Evolutionary conservation across 92 coral and sea anemone genomes (phyloP).

Genomic region (Ricordea florida): DNA sequence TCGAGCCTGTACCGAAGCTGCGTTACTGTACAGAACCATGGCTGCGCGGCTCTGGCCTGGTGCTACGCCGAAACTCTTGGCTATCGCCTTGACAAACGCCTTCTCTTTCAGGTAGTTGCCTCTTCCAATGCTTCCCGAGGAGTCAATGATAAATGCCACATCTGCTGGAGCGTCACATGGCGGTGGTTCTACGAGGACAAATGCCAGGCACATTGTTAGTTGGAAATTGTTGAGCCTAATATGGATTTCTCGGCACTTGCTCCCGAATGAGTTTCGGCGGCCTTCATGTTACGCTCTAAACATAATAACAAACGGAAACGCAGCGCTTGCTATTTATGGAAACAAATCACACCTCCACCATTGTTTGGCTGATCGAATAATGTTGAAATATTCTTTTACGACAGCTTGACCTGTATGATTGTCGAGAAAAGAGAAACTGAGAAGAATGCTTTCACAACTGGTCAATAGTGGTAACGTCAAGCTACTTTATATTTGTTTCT

Average conservation of each 20-base stretch:
- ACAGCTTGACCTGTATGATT: no score
- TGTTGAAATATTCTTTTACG: no score
- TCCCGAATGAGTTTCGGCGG: no score
- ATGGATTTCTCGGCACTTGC: no score
- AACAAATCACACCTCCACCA: no score
- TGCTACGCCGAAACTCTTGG: constrained; percentile 25
- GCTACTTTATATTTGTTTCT: neutral
- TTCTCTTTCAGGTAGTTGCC: constrained; percentile 6
- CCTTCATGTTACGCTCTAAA: no score
- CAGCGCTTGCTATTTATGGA: no score
- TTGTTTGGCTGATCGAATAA: no score
- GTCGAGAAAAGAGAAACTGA: no score
- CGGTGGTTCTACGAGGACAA: neutral
- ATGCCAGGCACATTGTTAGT: no score
- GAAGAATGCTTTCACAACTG: constrained; percentile 52
- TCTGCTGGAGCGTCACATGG: neutral
- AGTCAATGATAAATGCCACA: constrained; percentile 32
- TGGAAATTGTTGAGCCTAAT: no score
- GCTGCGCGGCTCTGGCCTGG: constrained; percentile 32
- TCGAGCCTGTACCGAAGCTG: constrained; percentile 13
- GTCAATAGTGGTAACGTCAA: neutral
- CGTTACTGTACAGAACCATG: constrained; percentile 30
- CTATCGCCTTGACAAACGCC: constrained; percentile 7
- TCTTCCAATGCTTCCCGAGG: constrained; percentile 17
- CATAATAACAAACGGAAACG: no score